Evolutionary conservation across 2,888 invertebrate genomes (phyloP).

Genomic region (Eulithis testata): DNA sequence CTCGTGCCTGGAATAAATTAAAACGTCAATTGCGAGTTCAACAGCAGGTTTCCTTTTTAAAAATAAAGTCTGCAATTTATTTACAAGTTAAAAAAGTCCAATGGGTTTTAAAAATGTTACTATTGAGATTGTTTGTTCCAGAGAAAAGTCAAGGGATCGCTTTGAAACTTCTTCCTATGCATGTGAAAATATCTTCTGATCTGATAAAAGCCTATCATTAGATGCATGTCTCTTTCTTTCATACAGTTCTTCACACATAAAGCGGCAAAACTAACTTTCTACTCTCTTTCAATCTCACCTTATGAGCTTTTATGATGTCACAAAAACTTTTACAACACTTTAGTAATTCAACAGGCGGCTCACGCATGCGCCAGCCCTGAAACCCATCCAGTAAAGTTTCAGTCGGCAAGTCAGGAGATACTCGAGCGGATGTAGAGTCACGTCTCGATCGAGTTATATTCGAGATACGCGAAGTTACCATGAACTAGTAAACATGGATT

Average conservation of each 20-base stretch:
- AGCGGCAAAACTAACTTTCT: neutral
- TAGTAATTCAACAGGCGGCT: slow-evolving; percentile 56
- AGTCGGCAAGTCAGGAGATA: slow-evolving; percentile 48
- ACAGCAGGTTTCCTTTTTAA: slow-evolving; percentile 18
- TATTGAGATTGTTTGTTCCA: no score
- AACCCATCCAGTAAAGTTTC: slow-evolving; percentile 51
- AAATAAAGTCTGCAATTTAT: slow-evolving; percentile 23
- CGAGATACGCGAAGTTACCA: slow-evolving; percentile 39
- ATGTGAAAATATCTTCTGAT: no score
- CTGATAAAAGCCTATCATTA: no score
- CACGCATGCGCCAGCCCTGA: slow-evolving; percentile 58
- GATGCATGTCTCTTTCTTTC: neutral
- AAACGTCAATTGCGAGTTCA: slow-evolving; percentile 24
- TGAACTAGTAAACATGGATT: slow-evolving; percentile 60
- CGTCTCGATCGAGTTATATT: slow-evolving; percentile 33
- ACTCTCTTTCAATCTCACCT: slow-evolving; percentile 10
- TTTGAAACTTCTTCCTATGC: no score
- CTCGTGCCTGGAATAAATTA: slow-evolving; percentile 35
- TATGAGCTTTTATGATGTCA: slow-evolving; percentile 17
- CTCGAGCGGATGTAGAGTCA: slow-evolving; percentile 44
- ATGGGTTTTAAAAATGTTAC: no score
- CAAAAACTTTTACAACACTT: slow-evolving; percentile 28
- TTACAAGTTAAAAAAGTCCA: neutral
- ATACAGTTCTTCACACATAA: slow-evolving; percentile 2
- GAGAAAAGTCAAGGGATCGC: no score